A percentile compares a stretch with the other conserved stretches of the same genome.
phyloP scores from a whole-genome alignment of 2,797 vertebrate genomes.

The Fistularia tabacaria region DNA sequence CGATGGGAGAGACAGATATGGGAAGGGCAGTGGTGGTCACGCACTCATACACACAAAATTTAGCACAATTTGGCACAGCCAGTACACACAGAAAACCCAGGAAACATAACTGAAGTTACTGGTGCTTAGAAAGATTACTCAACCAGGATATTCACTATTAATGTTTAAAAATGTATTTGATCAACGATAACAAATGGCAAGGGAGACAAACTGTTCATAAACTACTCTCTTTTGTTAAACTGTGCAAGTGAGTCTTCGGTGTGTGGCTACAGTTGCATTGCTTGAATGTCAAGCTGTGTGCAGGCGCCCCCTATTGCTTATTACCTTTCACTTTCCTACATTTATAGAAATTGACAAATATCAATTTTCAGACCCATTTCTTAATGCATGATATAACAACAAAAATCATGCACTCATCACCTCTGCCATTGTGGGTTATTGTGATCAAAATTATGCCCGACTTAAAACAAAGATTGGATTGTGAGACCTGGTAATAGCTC shows the following conservation, averaged over 20 bases:
- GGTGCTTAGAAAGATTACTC: constrained; percentile 15
- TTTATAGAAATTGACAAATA: constrained; percentile 24
- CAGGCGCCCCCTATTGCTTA: constrained; percentile 83
- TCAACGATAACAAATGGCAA: constrained; percentile 24
- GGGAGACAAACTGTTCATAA: constrained; percentile 21
- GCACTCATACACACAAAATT: constrained; percentile 27
- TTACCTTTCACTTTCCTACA: constrained; percentile 33
- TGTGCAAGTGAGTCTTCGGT: constrained; percentile 19
- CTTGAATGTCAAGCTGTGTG: constrained; percentile 63
- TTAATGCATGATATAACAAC: neutral
- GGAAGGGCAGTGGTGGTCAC: constrained; percentile 62
- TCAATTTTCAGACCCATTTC: constrained; percentile 7
- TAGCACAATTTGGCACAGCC: constrained; percentile 24
- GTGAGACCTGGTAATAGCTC: constrained; percentile 47
- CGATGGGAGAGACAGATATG: constrained; percentile 69
- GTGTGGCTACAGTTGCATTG: constrained; percentile 18
- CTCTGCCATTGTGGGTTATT: neutral
- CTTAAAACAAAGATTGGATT: constrained; percentile 55
- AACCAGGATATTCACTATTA: constrained; percentile 26
- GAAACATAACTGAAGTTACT: constrained; percentile 20
- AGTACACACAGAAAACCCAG: constrained; percentile 21
- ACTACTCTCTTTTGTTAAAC: constrained; percentile 21
- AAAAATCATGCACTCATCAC: constrained; percentile 2
- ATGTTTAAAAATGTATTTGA: constrained; percentile 40
- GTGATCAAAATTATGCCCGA: constrained; percentile 31